Evolutionary conservation across 2,113 vertebrate genomes (phyloP).

Genomic region (Amblyopsis rosae): DNA sequence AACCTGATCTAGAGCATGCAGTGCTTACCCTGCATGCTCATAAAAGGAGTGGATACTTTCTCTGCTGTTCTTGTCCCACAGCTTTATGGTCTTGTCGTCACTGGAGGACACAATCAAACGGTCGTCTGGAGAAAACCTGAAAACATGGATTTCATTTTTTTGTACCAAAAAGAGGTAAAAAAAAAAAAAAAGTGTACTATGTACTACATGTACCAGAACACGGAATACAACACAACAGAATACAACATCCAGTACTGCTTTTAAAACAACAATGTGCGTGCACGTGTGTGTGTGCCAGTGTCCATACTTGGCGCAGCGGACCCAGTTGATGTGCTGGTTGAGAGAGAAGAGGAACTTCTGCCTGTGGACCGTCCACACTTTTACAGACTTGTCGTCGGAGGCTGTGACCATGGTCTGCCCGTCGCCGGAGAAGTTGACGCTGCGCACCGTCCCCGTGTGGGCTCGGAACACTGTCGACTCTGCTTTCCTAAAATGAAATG

Average conservation of each 20-base stretch:
- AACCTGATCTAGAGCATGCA: background rate
- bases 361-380: conserved; percentile 93
- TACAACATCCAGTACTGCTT: too few relatives aligned
- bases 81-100: conserved; percentile 93
- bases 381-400: conserved; percentile 95
- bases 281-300: background rate
- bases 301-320: conserved; percentile 92
- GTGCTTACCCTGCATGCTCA: conserved; percentile 90
- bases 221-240: too few relatives aligned
- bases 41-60: conserved; percentile 94
- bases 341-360: conserved; percentile 96
- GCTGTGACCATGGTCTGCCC: conserved; percentile 91
- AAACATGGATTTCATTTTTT: background rate
- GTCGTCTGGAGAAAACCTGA: conserved; percentile 94
- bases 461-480: conserved; percentile 90
- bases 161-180: background rate
- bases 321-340: conserved; percentile 96
- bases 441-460: conserved; percentile 89
- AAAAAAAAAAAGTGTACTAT: too few relatives aligned
- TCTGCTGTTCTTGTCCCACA: conserved; percentile 95
- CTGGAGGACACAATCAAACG: conserved; percentile 91
- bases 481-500: conserved; percentile 80
- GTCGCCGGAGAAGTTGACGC: conserved; percentile 89
- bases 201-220: too few relatives aligned
- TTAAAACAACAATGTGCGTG: background rate